phyloP scores from a whole-genome alignment of 2,113 vertebrate genomes.

The Esox niger region DNA sequence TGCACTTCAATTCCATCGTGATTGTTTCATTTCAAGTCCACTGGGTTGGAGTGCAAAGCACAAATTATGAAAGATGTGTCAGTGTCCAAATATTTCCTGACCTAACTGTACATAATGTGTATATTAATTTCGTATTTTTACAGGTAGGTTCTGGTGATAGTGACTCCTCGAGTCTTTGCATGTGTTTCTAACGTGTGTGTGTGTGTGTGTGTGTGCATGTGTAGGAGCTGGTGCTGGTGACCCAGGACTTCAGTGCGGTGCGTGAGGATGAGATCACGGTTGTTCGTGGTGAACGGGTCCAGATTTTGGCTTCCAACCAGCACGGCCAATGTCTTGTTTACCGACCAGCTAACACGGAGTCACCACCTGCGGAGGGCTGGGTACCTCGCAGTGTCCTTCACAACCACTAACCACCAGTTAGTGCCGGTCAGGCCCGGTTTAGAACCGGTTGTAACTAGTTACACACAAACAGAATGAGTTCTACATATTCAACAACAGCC shows the following conservation, averaged over 20 bases:
- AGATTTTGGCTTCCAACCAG: constrained; percentile 95
- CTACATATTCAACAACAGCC: background rate
- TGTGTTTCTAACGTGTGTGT: constrained; percentile 10
- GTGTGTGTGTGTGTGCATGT: background rate
- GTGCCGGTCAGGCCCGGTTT: background rate
- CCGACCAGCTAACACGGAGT: constrained; percentile 89
- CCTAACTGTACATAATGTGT: background rate
- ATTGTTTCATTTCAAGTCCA: no score
- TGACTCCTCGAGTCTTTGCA: background rate
- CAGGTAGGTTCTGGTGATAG: background rate
- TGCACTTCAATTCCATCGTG: no score
- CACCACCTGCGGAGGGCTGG: constrained; percentile 96
- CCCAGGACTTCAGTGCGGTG: constrained; percentile 93
- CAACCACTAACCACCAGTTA: constrained; percentile 39
- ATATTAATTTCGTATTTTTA: background rate
- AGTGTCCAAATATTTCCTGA: no score
- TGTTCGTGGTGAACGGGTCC: constrained; percentile 91
- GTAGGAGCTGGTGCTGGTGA: constrained; percentile 81
- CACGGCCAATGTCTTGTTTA: constrained; percentile 98
- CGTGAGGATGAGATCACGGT: constrained; percentile 97
- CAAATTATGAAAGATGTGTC: no score
- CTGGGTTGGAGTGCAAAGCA: no score
- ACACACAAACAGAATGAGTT: background rate
- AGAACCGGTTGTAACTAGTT: background rate
- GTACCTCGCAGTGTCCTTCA: constrained; percentile 86